Conservation (phyloP, 2,888 invertebrate genomes). For the Eulithis testata region DNA sequence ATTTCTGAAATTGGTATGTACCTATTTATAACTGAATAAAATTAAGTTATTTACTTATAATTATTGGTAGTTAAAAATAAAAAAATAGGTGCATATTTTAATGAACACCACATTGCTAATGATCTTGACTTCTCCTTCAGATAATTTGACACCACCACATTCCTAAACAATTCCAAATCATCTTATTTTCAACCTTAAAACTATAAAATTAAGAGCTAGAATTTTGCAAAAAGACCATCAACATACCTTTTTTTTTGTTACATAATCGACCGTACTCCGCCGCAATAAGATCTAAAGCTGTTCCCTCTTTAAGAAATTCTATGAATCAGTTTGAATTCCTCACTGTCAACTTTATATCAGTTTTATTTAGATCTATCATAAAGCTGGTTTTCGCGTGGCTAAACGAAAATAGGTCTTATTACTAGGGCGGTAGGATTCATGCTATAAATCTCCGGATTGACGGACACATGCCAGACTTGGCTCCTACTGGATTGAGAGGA, state of each 20-base stretch:
- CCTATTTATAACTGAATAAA: too few relatives aligned
- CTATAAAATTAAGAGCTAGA: conserved; percentile 12
- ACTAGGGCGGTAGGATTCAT: conserved; percentile 26
- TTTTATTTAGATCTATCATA: conserved; percentile 38
- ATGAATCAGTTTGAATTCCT: conserved; percentile 31
- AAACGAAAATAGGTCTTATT: conserved; percentile 32
- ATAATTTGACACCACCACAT: conserved; percentile 17
- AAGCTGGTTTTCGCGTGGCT: conserved; percentile 12
- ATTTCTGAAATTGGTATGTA: too few relatives aligned
- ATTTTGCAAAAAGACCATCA: conserved; percentile 5
- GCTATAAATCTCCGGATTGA: conserved; percentile 45
- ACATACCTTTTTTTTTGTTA: neutral
- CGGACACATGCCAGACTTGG: conserved; percentile 45
- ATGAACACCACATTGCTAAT: conserved; percentile 40
- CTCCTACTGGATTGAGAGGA: conserved; percentile 26
- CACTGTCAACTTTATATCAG: conserved; percentile 36
- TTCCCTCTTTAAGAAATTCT: conserved; percentile 20
- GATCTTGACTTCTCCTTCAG: conserved; percentile 19
- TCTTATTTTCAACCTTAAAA: conserved; percentile 8
- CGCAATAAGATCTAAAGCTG: conserved; percentile 14
- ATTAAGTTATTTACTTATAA: too few relatives aligned
- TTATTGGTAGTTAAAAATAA: neutral
- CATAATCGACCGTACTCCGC: conserved; percentile 15
- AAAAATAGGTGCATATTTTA: conserved; percentile 9
- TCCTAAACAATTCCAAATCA: conserved; percentile 10